These are phyloP conservation scores for Champsocephalus gunnari DNA, from an alignment of 2,797 vertebrate species.

Conservation along the genomic window DNA sequence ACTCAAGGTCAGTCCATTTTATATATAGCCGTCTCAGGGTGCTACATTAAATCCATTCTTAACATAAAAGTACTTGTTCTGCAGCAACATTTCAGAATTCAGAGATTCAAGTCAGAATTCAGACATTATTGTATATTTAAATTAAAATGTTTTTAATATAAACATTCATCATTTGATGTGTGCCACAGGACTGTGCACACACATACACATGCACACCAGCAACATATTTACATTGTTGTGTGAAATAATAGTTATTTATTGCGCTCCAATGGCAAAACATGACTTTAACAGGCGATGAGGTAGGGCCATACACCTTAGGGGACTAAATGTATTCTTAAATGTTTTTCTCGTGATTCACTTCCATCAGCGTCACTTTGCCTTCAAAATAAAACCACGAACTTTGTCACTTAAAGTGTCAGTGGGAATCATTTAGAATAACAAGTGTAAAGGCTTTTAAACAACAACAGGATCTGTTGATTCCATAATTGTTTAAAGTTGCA, in stretches of 20 bases:
- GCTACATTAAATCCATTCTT: not conserved
- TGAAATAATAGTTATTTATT: not conserved
- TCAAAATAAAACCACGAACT: slow-evolving; percentile 30
- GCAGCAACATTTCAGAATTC: not conserved
- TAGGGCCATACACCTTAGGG: not conserved
- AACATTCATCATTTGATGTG: too few relatives aligned
- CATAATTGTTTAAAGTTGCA: too few relatives aligned
- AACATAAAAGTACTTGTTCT: not conserved
- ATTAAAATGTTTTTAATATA: too few relatives aligned
- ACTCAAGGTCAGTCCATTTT: too few relatives aligned
- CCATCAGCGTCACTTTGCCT: not conserved
- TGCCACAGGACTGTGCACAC: too few relatives aligned
- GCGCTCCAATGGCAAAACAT: too few relatives aligned
- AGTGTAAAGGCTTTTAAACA: not conserved
- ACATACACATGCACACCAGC: too few relatives aligned
- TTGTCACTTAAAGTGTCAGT: not conserved
- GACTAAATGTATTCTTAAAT: not conserved
- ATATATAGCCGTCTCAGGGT: too few relatives aligned
- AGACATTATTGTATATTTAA: too few relatives aligned
- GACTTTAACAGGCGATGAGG: not conserved
- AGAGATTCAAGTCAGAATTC: not conserved
- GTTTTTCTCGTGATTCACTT: slow-evolving; percentile 31
- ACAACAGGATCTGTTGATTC: not conserved
- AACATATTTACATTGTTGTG: not conserved
- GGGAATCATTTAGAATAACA: not conserved